Conservation (phyloP, 2,888 invertebrate species). For the Asteroscopus sphinx region DNA sequence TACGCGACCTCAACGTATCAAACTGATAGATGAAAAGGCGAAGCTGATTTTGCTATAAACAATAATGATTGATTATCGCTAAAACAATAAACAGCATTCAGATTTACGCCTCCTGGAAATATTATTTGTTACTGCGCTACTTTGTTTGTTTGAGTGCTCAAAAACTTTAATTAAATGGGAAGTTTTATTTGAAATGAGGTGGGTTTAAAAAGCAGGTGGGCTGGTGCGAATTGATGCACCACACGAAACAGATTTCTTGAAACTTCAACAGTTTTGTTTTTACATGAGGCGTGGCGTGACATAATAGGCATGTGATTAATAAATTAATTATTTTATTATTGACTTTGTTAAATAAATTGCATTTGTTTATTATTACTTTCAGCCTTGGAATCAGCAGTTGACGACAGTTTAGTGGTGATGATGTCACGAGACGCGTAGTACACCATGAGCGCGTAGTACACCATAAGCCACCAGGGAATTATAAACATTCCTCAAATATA, state of each 20-base stretch:
- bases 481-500: conserved; percentile 36
- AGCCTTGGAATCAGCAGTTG: conserved; percentile 65
- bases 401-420: conserved; percentile 54
- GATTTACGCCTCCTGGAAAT: conserved; percentile 53
- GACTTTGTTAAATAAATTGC: conserved; percentile 54
- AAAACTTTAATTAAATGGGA: conserved; percentile 68
- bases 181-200: conserved; percentile 35
- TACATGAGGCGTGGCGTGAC: conserved; percentile 26
- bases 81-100: conserved; percentile 44
- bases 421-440: conserved; percentile 68
- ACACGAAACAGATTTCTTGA: conserved; percentile 10
- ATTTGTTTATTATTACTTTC: conserved; percentile 60
- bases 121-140: conserved; percentile 61
- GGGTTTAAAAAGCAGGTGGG: conserved; percentile 41
- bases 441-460: too few species aligned
- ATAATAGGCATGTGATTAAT: conserved; percentile 57
- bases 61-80: conserved; percentile 48
- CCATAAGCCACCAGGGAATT: conserved; percentile 59
- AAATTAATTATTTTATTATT: conserved; percentile 60
- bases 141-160: conserved; percentile 57
- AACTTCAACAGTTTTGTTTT: conserved; percentile 32
- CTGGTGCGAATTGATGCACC: conserved; percentile 17
- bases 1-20: conserved; percentile 19
- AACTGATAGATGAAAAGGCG: conserved; percentile 29
- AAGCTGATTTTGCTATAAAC: conserved; percentile 35